Evolutionary conservation across 2,888 invertebrate genomes (phyloP), one percentile per base, ranked within the genome.

Genomic region (Elgonia sp.): DNA sequence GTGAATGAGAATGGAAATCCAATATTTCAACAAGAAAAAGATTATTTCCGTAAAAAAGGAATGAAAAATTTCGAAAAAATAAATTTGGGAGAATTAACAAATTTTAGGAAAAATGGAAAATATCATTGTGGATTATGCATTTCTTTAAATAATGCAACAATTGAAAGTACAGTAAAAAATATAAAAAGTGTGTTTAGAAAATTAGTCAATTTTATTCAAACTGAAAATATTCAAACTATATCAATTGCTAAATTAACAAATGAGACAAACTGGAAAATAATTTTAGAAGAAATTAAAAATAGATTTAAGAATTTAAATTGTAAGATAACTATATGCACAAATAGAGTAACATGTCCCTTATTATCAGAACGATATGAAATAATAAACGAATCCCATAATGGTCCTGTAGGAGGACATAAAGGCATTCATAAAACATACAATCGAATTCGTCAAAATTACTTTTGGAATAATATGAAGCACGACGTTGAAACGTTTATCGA

Each of bases 251-350:
- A 46, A 46, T 14, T 46, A 7, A 46, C 16, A 7, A 46, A 16
- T 46, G 46, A 16, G 7, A 46, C 1, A 2, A 46, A 10, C 2
- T 46, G 46, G 46, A 46, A 46, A 46, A 46, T 16, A 46, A 46
- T 46, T 14, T 46, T 46, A 2, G 46, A 46, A 46, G 16, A 14
- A 7, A 46, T 46, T 16, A 46, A 46, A 16, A 46, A 46, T 1
- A 10, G 7, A 46, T 46, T 46, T 46, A 10, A 16, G 7, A 46
- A 53, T n/a, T n/a, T n/a, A 4, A 53, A 53, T 53, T 53, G 53
- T n/a, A n/a, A 53, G 53, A 53, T 53, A 53, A 53, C 53, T n/a
- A n/a, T 53, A n/a, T 53, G 53, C n/a, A 53, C 53, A 10, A 14
- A 14, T 12, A 46, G 10, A 46, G 46, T 46, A 46, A 12, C 46